These are phyloP conservation scores for Eupithecia vulgata DNA, from an alignment of 2,888 invertebrate genomes.

Conservation along the genomic window DNA sequence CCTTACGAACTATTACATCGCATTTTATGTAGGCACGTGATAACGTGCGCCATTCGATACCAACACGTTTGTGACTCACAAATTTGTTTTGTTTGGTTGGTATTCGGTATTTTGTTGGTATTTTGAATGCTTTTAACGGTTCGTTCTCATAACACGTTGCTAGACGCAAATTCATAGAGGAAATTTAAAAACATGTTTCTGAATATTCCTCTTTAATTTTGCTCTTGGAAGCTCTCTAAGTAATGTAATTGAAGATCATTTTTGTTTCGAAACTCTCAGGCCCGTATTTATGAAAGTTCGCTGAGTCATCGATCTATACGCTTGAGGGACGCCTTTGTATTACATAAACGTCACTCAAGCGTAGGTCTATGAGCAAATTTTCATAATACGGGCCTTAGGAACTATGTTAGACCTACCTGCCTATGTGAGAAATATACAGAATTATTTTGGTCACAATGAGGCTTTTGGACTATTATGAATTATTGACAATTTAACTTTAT, in stretches of 20 bases:
- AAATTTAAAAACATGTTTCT: too few relatives aligned
- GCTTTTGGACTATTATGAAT: background rate
- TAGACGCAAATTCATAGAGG: too few relatives aligned
- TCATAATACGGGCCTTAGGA: too few relatives aligned
- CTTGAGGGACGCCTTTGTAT: too few relatives aligned
- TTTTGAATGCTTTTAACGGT: background rate
- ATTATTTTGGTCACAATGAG: background rate
- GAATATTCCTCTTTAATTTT: background rate
- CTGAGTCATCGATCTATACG: too few relatives aligned
- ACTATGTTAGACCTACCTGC: too few relatives aligned
- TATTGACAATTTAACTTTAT: background rate
- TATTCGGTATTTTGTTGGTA: conserved; percentile 2
- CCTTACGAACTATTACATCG: conserved; percentile 21
- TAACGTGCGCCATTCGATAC: conserved; percentile 14
- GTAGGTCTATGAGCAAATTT: too few relatives aligned
- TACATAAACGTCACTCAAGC: too few relatives aligned
- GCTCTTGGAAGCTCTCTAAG: background rate
- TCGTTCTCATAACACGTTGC: background rate
- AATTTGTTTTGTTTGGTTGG: conserved; percentile 9
- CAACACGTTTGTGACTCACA: conserved; percentile 13
- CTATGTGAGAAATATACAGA: background rate
- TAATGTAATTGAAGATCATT: background rate
- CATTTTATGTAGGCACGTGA: conserved; percentile 29
- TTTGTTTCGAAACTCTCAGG: background rate
- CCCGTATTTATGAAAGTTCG: too few relatives aligned